Evolutionary conservation across 2,113 vertebrate genomes (phyloP).

Genomic region (Pteruthius melanotis): DNA sequence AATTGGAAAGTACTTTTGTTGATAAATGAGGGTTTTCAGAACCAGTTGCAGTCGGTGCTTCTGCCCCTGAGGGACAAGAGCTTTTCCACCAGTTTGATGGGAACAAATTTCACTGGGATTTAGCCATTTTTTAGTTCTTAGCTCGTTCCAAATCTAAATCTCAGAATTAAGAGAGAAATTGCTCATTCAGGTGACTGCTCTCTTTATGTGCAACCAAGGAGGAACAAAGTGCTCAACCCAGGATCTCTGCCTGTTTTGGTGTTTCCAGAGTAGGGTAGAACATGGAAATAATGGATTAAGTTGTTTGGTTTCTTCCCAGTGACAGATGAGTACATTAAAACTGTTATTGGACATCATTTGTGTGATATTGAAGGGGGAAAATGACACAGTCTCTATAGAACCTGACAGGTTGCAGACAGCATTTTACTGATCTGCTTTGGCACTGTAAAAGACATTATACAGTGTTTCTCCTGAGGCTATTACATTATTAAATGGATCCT

Average conservation of each 20-base stretch:
- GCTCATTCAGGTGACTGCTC: background rate
- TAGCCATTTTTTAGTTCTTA: background rate
- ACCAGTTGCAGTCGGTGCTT: background rate
- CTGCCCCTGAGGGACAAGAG: background rate
- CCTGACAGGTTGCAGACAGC: background rate
- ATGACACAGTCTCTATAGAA: background rate
- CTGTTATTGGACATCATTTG: background rate
- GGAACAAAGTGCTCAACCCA: background rate
- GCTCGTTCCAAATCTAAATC: background rate
- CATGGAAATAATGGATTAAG: background rate
- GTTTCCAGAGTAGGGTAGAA: background rate
- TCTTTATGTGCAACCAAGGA: background rate
- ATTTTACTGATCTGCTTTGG: background rate
- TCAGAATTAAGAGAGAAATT: background rate
- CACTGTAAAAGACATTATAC: background rate
- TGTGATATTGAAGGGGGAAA: background rate
- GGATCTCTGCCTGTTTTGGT: background rate
- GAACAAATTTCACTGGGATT: background rate
- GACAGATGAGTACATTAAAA: background rate
- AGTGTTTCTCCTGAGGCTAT: background rate
- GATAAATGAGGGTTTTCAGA: background rate
- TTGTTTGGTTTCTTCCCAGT: background rate
- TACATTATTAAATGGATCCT: background rate
- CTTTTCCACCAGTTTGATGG: accelerated
- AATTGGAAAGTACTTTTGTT: background rate